Evolutionary conservation across 2,888 invertebrate genomes (phyloP), one percentile per base, ranked within the genome.

Genomic region (Heteromurus nitidus): DNA sequence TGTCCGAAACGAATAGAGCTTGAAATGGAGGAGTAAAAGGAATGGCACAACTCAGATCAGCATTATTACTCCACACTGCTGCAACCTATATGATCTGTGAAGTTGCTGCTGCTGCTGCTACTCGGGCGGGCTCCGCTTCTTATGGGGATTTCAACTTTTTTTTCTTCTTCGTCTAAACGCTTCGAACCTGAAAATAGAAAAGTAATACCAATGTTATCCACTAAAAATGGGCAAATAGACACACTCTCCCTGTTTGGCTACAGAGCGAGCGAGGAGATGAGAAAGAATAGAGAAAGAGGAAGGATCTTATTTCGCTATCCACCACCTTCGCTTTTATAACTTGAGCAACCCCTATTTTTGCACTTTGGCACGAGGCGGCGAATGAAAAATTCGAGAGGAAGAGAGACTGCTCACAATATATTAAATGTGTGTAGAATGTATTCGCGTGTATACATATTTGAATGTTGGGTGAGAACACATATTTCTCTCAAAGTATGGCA

Each of bases 401-500:
- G n/a, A n/a, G n/a, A n/a, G 22, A 50, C 50, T 50, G 50, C 9
- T 50, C 5, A 3, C n/a, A 50, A 22, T 18, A 50, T 20, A 20
- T 18, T 18, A 50, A 50, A 50, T 50, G n/a, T n/a, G n/a, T 7
- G 62, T 18, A 62, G 20, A 62, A 62, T 31, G 31, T 62, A 62
- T 30, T 31, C 62, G n/a, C n/a, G n/a, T 58, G 26, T 58, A 65
- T 53, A 75, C 55, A 67, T 67, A 50, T 75, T 75, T 42, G 31
- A 28, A 58, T 53, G 20, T 18, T 53, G 42, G 53, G 44, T 47
- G 60, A 69, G 50, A 55, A 55, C 70, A 70, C 79, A 70, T 70
- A 70, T 79, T 70, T 79, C 53, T 55, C 68, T 53, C 64, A 70
- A 80, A 74, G 80, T 68, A 67, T 31, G 80, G 73, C 74, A 80